phyloP scores from a whole-genome alignment of 2,113 vertebrate species.

The Entelurus aequoreus region DNA sequence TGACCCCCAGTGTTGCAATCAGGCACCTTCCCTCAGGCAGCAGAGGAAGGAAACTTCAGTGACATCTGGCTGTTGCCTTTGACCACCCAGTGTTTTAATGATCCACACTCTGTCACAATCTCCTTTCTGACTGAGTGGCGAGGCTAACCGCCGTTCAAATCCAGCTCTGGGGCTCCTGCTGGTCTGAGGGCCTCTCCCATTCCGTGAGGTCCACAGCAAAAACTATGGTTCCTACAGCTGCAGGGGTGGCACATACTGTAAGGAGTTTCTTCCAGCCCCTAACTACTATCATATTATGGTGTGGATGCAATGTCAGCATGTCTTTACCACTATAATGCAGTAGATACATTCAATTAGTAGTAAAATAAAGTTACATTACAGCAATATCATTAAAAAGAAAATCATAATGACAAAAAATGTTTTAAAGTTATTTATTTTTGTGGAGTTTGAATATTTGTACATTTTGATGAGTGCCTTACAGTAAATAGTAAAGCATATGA shows the following conservation, averaged over 20 bases:
- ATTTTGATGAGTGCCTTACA: too few relatives aligned
- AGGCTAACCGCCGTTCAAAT: constrained; percentile 60
- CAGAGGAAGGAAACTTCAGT: constrained; percentile 83
- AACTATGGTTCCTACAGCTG: not conserved
- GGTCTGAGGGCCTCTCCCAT: constrained; percentile 18
- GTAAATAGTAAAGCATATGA: too few relatives aligned
- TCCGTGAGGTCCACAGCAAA: constrained; percentile 5
- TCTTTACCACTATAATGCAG: too few relatives aligned
- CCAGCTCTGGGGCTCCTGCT: constrained; percentile 32
- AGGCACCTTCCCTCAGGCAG: constrained; percentile 64
- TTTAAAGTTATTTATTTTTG: too few relatives aligned
- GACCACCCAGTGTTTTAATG: constrained; percentile 76
- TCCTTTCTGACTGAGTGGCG: constrained; percentile 52
- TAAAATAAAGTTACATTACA: too few relatives aligned
- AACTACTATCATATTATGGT: not conserved
- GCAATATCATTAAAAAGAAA: too few relatives aligned
- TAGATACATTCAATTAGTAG: too few relatives aligned
- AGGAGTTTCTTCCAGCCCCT: constrained; percentile 10
- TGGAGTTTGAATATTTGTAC: too few relatives aligned
- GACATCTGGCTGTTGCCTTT: constrained; percentile 75
- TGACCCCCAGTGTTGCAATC: constrained; percentile 68
- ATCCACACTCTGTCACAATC: constrained; percentile 81
- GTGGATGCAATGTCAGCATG: not conserved
- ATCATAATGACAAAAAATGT: too few relatives aligned
- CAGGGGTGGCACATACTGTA: not conserved